These are phyloP conservation scores for Magallana angulata DNA, from an alignment of 1,140 invertebrate species.

Conservation along the genomic window DNA sequence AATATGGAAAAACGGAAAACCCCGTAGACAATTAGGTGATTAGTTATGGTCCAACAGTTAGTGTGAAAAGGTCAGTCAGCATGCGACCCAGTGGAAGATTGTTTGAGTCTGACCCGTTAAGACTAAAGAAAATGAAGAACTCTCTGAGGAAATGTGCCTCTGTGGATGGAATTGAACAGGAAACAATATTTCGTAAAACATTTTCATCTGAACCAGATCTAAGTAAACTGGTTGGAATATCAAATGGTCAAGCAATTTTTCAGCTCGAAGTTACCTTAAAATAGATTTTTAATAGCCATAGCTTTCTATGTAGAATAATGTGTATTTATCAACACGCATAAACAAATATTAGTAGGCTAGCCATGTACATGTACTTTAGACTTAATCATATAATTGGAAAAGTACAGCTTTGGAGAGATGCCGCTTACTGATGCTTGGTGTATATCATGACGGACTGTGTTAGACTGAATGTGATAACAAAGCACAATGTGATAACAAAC, in stretches of 20 bases:
- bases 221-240: conserved; percentile 1
- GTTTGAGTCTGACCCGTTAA: conserved; percentile 66
- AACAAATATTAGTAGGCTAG: background rate
- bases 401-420: background rate
- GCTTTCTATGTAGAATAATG: background rate
- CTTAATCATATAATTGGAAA: background rate
- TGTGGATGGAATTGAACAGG: conserved; percentile 64
- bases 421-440: background rate
- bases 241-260: background rate
- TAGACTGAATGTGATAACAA: conserved; percentile 18
- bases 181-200: conserved; percentile 62
- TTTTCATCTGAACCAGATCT: conserved; percentile 70
- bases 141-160: conserved; percentile 70
- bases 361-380: background rate
- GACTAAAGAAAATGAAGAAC: conserved; percentile 55
- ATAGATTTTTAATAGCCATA: background rate
- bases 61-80: too few relatives aligned
- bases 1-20: too few relatives aligned
- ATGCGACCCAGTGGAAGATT: background rate
- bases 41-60: too few relatives aligned
- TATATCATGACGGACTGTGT: conserved; percentile 16
- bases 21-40: too few relatives aligned
- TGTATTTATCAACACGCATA: background rate
- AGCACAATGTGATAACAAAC: conserved; percentile 29
- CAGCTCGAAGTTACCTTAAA: conserved; percentile 17